Base-by-base conservation (phyloP, 1,140 invertebrate genomes). In the Hydropsyche tenuis region DNA sequence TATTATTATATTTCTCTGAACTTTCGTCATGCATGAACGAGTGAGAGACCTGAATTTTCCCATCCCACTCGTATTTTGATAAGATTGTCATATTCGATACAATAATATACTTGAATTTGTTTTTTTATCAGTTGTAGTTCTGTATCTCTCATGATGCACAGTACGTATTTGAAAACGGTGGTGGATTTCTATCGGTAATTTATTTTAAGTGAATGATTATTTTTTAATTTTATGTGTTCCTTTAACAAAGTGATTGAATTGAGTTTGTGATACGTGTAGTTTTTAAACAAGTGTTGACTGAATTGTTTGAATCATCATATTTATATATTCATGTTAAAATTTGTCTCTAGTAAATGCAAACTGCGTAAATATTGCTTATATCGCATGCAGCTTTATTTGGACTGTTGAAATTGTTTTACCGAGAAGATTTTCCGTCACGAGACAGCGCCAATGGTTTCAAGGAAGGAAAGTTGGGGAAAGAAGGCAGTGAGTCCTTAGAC, bases 391-490 rank as follows among this genome's bases (percentile, higher is more conserved):
- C 60, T 62, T 63, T 64, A 27, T 45, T 43, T 68, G 63, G 60
- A 75, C 42, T 43, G 5, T 37, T 62, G 43, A 63, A 62, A 60
- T 70, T 46, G 65, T 51, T 76, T 46, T 62, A 20, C 45, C 73
- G 27, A 18, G 43, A 51, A 56, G 30, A 20, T 56, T 51, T 63
- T 46, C 30, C 66, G 60, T 45, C 11, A 30, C 12, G 23, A 72
- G 56, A 82, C 79, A 72, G 71, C 83, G 77, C 82, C 82, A 11
- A 76, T 80, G 14, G 16, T 83, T 20, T 81, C 79, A 37, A 75
- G 82, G 43, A 83, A 78, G 69, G 82, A 83, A 37, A 83, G 82
- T 14, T 84, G 82, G 83, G 72, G 81, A 11, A 79, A 73, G 45
- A 83, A 79, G 73, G 80, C 81, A 79, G 83, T 83, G 72, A 83